Evolutionary conservation across 1,140 invertebrate genomes (phyloP), one percentile per base, ranked within the genome.

Genomic region (Notospermus geniculatus): DNA sequence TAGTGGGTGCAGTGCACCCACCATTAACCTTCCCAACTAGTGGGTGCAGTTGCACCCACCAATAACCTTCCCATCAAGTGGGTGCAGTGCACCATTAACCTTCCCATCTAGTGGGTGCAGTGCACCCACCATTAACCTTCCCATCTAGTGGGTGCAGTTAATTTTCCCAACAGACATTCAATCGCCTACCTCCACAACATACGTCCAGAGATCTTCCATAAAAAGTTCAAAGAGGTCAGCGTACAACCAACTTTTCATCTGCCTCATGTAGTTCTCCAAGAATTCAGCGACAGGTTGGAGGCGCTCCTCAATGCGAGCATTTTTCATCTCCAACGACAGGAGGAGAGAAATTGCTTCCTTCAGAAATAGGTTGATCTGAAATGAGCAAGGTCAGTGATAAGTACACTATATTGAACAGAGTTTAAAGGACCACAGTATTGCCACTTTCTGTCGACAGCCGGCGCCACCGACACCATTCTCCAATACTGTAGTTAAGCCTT

Each of bases 361-460:
- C 13, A 76, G 56, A 63, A 77, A 77, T 32, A 77, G 62, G 60
- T 77, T 77, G 17, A 76, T 43, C 75, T 77, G 64, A 43, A 64
- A 59, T 29, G 11, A 17, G 71, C 65, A 7, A 75, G n/a, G n/a
- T n/a, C n/a, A n/a, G n/a, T n/a, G n/a, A n/a, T n/a, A n/a, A n/a
- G n/a, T n/a, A n/a, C n/a, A n/a, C n/a, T n/a, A n/a, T n/a, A n/a
- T n/a, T n/a, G n/a, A n/a, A n/a, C n/a, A n/a, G n/a, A n/a, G n/a
- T n/a, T n/a, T n/a, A n/a, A n/a, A n/a, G n/a, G n/a, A n/a, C n/a
- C n/a, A n/a, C n/a, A n/a, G n/a, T n/a, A n/a, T n/a, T n/a, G n/a
- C n/a, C n/a, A n/a, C n/a, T n/a, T n/a, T n/a, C n/a, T n/a, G n/a
- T n/a, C n/a, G n/a, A n/a, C n/a, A n/a, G n/a, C n/a, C n/a, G n/a